phyloP scores from a whole-genome alignment of 2,113 vertebrate species.

The Phylloscopus trochilus region DNA sequence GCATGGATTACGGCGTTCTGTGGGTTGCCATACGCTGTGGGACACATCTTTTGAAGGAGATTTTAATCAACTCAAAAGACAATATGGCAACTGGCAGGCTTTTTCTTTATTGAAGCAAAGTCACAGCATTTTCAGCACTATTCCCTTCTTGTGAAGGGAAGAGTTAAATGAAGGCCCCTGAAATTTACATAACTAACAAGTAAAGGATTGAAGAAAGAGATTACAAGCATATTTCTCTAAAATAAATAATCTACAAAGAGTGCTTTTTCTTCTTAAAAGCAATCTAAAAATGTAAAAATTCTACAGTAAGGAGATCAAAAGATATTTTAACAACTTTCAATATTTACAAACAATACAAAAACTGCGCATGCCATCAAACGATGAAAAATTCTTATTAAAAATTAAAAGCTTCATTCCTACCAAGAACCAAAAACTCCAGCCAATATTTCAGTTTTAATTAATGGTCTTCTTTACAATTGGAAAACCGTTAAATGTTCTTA shows the following conservation, averaged over 20 bases:
- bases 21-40: neutral
- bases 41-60: slow-evolving; percentile 33
- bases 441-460: slow-evolving; percentile 56
- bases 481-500: slow-evolving; percentile 61
- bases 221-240: slow-evolving; percentile 75
- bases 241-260: slow-evolving; percentile 90
- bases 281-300: slow-evolving; percentile 82
- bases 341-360: slow-evolving; percentile 88
- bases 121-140: slow-evolving; percentile 63
- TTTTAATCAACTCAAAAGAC: slow-evolving; percentile 44
- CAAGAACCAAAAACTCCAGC: slow-evolving; percentile 59
- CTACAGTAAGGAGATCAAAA: slow-evolving; percentile 76
- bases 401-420: slow-evolving; percentile 67
- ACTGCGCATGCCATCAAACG: slow-evolving; percentile 73
- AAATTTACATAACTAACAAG: slow-evolving; percentile 70
- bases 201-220: slow-evolving; percentile 48
- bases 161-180: slow-evolving; percentile 65
- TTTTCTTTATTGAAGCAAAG: slow-evolving; percentile 69
- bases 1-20: neutral
- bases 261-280: slow-evolving; percentile 67
- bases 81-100: slow-evolving; percentile 55
- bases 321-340: slow-evolving; percentile 79
- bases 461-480: slow-evolving; percentile 68
- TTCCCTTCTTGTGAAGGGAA: slow-evolving; percentile 35
- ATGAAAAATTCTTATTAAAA: slow-evolving; percentile 75